Base-by-base conservation (phyloP, 1,140 invertebrate species). In the Charaxes varanes region DNA sequence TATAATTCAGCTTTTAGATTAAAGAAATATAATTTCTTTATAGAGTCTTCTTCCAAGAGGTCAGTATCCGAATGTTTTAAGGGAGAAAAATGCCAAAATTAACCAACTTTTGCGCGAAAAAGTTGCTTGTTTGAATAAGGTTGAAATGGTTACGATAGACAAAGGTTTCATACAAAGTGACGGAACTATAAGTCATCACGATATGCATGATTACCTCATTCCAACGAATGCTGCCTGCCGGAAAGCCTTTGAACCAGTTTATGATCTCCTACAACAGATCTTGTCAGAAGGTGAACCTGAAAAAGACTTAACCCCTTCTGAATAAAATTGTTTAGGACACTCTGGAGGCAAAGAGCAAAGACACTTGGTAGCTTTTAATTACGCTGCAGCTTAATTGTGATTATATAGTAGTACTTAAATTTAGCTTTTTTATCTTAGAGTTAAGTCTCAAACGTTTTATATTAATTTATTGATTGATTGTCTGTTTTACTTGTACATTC, bases 171-270 rank as follows among this genome's bases (percentile, higher is more conserved):
- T 95, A 19, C 89, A 92, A 61, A 85, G 86, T 22, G 92, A 94
- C 79, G 93, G 92, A 4, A 89, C 87, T 12, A 94, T 97, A 37
- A 92, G 90, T 67, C 92, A 94, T 65, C 90, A 90, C 62, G 94
- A 96, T 68, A 94, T 97, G 92, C 90, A 91, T 63, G 95, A 97
- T 78, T 97, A 95, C 79, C 86, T 96, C 15, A 92, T 95, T 66
- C 86, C 95, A 17, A 95, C 93, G 2, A 91, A 92, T 77, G 85
- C 89, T 33, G 94, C 93, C 23, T 94, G 94, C 78, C 86, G 88
- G 55, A 95, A 95, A 74, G 90, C 91, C 12, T 94, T 94, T 83
- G 92, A 93, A 74, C 91, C 92, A 17, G 87, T 94, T 17, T 87
- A 92, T 80, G 92, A 94, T 76, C 84, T 94, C 41, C 77, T 94